phyloP scores from a whole-genome alignment of 2,888 invertebrate species.

The Ichneumon xanthorius region DNA sequence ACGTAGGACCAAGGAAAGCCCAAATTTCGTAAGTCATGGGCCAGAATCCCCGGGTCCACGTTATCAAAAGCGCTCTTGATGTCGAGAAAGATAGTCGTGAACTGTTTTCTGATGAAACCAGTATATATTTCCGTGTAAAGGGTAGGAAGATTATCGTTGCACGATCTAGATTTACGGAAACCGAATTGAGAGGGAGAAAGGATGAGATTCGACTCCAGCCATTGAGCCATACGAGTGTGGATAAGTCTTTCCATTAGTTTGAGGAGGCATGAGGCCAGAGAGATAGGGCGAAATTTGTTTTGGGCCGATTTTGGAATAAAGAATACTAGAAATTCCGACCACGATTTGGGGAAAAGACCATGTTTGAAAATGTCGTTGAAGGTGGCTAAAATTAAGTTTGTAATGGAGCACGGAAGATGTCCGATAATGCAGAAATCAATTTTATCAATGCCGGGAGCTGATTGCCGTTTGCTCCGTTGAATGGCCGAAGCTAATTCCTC shows the following conservation, averaged over 20 bases:
- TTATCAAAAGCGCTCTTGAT: conserved; percentile 52
- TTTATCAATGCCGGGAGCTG: conserved; percentile 27
- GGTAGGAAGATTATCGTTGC: conserved; percentile 23
- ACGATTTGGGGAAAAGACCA: neutral
- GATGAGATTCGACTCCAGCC: neutral
- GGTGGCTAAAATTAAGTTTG: neutral
- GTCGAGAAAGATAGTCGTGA: conserved; percentile 46
- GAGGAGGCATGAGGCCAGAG: conserved; percentile 39
- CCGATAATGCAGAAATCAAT: conserved; percentile 11
- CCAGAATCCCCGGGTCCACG: conserved; percentile 22
- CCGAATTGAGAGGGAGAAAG: conserved; percentile 29
- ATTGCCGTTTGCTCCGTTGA: neutral
- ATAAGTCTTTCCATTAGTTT: conserved; percentile 36
- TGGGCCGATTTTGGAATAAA: conserved; percentile 20
- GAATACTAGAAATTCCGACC: conserved; percentile 3
- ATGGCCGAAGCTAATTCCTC: conserved; percentile 17
- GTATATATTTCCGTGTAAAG: conserved; percentile 20
- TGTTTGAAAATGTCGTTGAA: neutral
- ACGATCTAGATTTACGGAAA: conserved; percentile 22
- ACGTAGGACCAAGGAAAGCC: conserved; percentile 16
- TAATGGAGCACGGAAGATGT: neutral
- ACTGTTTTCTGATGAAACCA: neutral
- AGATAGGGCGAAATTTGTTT: conserved; percentile 45
- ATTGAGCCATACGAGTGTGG: conserved; percentile 16
- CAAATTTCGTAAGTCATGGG: neutral